phyloP scores from a whole-genome alignment of 2,113 vertebrate species.

The Cynopterus brachyotis region DNA sequence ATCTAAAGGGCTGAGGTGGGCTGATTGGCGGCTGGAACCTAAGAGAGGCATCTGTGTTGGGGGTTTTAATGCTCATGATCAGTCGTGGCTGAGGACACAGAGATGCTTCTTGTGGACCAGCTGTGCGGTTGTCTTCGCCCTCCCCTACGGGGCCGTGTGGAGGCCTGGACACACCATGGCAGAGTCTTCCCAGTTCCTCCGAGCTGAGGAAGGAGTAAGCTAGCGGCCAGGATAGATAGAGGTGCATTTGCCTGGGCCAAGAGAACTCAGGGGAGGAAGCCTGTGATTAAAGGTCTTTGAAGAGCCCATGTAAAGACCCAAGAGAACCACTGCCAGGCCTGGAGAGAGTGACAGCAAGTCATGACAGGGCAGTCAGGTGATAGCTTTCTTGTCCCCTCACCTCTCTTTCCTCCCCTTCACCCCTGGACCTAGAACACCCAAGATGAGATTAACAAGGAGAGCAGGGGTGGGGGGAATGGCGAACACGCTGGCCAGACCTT shows the following conservation, averaged over 20 bases:
- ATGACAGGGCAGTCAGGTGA: fast-evolving
- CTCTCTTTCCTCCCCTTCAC: neutral
- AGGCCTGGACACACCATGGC: too few relatives aligned
- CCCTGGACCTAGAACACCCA: neutral
- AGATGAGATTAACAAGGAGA: neutral
- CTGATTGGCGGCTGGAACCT: neutral
- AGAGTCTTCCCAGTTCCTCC: neutral
- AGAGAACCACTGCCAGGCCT: neutral
- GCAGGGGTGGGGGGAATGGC: neutral
- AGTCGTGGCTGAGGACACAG: neutral
- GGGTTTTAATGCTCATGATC: neutral
- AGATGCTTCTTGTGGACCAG: neutral
- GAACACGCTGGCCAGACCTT: neutral
- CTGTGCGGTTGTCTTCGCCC: neutral
- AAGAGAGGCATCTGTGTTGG: neutral
- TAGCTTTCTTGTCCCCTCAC: neutral
- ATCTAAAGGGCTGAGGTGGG: neutral
- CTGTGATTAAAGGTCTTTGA: neutral
- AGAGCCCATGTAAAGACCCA: neutral
- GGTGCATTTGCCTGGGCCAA: neutral
- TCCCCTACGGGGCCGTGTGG: neutral
- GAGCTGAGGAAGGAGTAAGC: neutral
- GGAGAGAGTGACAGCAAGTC: neutral
- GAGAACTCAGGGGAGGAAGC: neutral
- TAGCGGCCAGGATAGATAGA: neutral